phyloP scores from a whole-genome alignment of 2,888 invertebrate species.

The Rhagium mordax region DNA sequence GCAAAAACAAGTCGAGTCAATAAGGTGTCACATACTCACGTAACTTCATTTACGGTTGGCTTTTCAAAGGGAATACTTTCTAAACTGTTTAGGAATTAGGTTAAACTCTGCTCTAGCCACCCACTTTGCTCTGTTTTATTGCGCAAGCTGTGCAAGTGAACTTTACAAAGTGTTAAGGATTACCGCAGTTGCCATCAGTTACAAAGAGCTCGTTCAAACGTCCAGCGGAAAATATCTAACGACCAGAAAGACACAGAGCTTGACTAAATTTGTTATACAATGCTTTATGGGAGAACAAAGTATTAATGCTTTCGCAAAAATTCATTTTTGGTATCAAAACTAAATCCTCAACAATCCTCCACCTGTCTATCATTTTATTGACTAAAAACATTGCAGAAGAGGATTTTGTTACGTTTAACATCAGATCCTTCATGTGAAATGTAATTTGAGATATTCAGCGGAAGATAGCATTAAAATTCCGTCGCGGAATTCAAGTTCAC shows the following conservation, averaged over 20 bases:
- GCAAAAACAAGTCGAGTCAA: conserved; percentile 10
- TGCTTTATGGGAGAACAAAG: no score
- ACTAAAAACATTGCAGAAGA: no score
- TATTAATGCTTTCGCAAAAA: no score
- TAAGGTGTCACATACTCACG: conserved; percentile 1
- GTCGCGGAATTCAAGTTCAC: no score
- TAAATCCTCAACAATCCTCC: no score
- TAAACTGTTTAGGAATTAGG: conserved; percentile 6
- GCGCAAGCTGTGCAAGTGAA: background rate
- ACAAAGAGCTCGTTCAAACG: background rate
- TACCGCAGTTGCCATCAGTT: background rate
- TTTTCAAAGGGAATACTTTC: conserved; percentile 1
- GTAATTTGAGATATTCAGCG: no score
- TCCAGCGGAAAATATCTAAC: background rate
- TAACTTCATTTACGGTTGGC: conserved; percentile 8
- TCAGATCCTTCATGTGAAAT: no score
- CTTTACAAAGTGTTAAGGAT: conserved; percentile 1
- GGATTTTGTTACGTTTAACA: no score
- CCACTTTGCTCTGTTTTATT: conserved; percentile 11
- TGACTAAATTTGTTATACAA: conserved; percentile 5
- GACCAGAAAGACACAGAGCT: background rate
- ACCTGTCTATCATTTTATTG: no score
- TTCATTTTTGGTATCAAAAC: no score
- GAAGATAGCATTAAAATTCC: no score
- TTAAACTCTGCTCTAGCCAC: conserved; percentile 1